Evolutionary conservation across 2,113 vertebrate species (phyloP), one percentile per base, ranked within the genome.

Genomic region (Ciconia stormi): DNA sequence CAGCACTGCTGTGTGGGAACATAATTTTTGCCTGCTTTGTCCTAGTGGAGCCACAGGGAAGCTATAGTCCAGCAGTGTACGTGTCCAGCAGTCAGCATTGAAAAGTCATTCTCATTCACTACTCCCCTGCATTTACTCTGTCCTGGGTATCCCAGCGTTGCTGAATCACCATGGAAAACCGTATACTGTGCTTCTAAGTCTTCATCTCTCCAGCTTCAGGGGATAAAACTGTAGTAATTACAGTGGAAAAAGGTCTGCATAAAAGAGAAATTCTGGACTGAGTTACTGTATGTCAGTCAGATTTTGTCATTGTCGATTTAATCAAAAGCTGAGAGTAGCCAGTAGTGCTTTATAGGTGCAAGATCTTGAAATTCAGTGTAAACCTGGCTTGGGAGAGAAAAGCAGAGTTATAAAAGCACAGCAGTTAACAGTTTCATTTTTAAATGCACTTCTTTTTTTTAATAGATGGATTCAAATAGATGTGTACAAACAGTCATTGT

Each of bases 251-350:
- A 58, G 74, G 52, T 77, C 82, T 96, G 77, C 16, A 18, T 89
- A 62, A 90, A 80, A 89, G 36, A 49, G 46, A 84, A 82, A 95
- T 88, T 70, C 63, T 82, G 46, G 49, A 65, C 78, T 74, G 89
- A 96, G 58, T 66, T 49, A 65, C 26, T 59, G 14, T 69, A 16
- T 70, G 74, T 87, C 84, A 86, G 40, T 17, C 76, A 78, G 49
- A 91, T 89, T 96, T 95, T 95, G 62, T 92, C 91, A 16, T 36
- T 83, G 40, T 69, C 96, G 72, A 92, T 96, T 87, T 93, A 84
- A 77, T 87, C 90, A 94, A 90, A 89, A 96, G 86, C 87, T 90
- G 58, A 65, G 88, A 92, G 70, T 59, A 94, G 32, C 53, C 63
- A 65, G 11, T 72, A 53, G 30, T 82, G 77, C 83, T 89, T 94